phyloP scores from a whole-genome alignment of 37 sponge, comb jelly and placozoan genomes.

The Lycopodina hypogea region DNA sequence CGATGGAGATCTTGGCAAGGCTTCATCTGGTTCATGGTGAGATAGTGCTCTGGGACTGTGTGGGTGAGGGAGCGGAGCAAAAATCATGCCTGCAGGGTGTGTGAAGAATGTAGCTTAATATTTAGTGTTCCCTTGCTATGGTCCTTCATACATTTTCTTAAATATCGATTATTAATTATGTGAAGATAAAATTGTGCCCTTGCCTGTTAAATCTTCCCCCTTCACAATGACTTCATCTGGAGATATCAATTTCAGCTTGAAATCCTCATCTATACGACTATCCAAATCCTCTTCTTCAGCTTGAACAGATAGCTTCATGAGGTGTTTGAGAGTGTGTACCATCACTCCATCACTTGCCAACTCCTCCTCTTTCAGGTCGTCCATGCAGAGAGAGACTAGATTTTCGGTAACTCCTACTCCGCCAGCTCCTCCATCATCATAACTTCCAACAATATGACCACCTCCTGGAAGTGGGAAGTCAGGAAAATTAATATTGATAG shows the following conservation, averaged over 20 bases:
- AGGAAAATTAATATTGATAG: too few relatives aligned
- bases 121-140: too few relatives aligned
- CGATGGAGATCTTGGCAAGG: not conserved
- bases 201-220: constrained; percentile 74
- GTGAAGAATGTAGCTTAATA: too few relatives aligned
- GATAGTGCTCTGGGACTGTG: not conserved
- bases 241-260: constrained; percentile 16
- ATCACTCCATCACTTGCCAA: constrained; percentile 25
- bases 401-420: constrained; percentile 1
- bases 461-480: not conserved
- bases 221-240: constrained; percentile 54
- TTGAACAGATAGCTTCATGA: constrained; percentile 5
- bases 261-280: not conserved
- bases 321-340: constrained; percentile 24
- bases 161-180: too few relatives aligned
- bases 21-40: not conserved
- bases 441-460: constrained; percentile 1
- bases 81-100: constrained; percentile 15
- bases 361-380: constrained; percentile 14
- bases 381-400: not conserved
- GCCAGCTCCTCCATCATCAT: constrained; percentile 12
- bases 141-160: too few relatives aligned
- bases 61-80: constrained; percentile 28
- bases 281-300: not conserved
- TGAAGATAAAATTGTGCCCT: not conserved